phyloP scores from a whole-genome alignment of 2,797 vertebrate genomes.

The Martes flavigula region DNA sequence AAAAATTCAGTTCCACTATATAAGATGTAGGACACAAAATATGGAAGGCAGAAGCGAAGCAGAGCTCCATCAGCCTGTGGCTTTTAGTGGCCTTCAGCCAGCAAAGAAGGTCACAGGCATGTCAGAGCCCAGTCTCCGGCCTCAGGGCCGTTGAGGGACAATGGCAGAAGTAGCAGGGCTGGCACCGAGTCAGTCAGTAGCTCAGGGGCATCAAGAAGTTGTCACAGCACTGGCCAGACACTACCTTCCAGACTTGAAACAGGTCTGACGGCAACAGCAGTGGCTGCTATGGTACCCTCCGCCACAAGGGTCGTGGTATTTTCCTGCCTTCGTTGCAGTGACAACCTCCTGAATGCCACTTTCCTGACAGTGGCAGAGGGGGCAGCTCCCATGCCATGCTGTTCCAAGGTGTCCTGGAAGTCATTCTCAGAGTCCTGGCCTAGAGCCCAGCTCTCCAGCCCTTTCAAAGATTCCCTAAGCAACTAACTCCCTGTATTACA shows the following conservation, averaged over 20 bases:
- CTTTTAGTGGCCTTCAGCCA: background rate
- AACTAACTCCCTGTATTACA: background rate
- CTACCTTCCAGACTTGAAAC: background rate
- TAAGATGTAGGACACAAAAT: background rate
- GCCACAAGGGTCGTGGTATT: background rate
- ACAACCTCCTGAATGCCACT: background rate
- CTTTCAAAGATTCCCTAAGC: background rate
- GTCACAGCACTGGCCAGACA: background rate
- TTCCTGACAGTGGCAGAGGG: background rate
- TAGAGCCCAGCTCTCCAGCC: background rate
- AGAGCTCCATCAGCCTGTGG: background rate
- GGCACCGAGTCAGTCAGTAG: background rate
- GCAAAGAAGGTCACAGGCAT: background rate
- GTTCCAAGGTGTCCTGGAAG: background rate
- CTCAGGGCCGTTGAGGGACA: background rate
- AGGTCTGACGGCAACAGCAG: background rate
- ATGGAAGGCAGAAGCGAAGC: background rate
- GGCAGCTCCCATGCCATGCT: background rate
- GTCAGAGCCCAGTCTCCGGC: background rate
- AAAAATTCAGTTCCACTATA: background rate
- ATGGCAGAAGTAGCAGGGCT: background rate
- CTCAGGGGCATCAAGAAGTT: background rate
- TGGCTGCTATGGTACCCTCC: background rate
- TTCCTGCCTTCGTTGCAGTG: background rate
- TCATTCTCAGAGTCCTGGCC: slow-evolving; percentile 13